A percentile compares a stretch with the other conserved stretches of the same genome.
phyloP scores from a whole-genome alignment of 2,113 vertebrate species.

The Epinephelus moara region DNA sequence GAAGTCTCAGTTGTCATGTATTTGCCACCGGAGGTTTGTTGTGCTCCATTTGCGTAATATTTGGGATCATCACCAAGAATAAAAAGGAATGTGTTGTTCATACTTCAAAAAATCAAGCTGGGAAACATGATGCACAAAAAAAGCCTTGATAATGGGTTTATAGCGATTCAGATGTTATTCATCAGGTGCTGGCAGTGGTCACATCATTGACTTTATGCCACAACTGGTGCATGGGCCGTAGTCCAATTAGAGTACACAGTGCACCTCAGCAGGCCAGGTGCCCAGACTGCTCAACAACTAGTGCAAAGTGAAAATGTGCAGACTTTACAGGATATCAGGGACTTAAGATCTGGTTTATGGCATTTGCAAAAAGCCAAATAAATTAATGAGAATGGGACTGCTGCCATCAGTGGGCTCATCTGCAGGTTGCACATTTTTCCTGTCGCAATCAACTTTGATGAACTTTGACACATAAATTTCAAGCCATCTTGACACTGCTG shows the following conservation, averaged over 20 bases:
- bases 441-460: not conserved
- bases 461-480: not conserved
- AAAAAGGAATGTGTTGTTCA: not conserved
- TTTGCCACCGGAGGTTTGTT: not conserved
- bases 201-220: constrained; percentile 10
- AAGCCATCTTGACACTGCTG: not conserved
- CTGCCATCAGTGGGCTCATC: no score
- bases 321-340: not conserved
- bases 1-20: not conserved
- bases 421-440: not conserved
- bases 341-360: not conserved
- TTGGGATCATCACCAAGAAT: not conserved
- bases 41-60: not conserved
- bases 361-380: not conserved
- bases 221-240: not conserved
- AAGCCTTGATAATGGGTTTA: not conserved
- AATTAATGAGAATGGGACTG: not conserved
- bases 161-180: not conserved
- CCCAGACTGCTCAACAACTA: constrained; percentile 1
- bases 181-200: constrained; percentile 14
- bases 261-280: constrained; percentile 5
- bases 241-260: constrained; percentile 7
- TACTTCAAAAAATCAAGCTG: not conserved
- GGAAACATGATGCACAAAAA: not conserved
- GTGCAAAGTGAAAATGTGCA: not conserved